Base-by-base conservation (phyloP, 1,140 invertebrate genomes). In the Schlechtendalia chinensis region DNA sequence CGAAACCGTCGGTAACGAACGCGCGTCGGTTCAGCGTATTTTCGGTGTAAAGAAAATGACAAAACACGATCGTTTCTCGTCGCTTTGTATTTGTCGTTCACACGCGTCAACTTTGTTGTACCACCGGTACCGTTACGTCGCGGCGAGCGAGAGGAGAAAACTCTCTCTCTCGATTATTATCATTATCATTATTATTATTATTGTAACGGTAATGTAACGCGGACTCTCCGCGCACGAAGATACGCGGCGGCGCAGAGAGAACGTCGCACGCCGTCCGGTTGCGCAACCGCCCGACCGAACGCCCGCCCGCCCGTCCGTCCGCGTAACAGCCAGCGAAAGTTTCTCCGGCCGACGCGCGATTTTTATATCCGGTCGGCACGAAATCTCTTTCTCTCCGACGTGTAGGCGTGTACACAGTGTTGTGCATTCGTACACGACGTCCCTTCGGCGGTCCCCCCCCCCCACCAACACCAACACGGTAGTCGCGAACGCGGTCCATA, bases 261-360 rank as follows among this genome's bases (percentile, higher is more conserved):
- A 8, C 8, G 32, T 8, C 32, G 32, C 32, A 39, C 32, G 32
- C 32, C 32, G 32, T 39, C 32, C 32, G 32, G 32, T 39, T 39
- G 32, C 32, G 32, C 8, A 39, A 39, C n/a, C n/a, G n/a, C 32
- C 3, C 32, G 8, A 39, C 3, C 32, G 32, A n/a, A n/a, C 69
- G 69, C 29, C 17, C 24, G 69, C 6, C 50, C 67, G 67, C 67
- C 47, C 47, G 69, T 29, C 24, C 47, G 69, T 72, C 47, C 47
- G 53, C 69, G 69, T 72, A 72, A 72, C 69, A 32, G 69, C 69
- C 69, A 32, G 69, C 69, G 69, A 72, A 72, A 72, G 69, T 72
- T 72, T 72, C 69, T 54, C 67, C 45, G 22, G 69, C 47, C 22
- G 22, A 22, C 22, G 22, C 67, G 39, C 32, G n/a, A 47, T 47